Percentiles rank a stretch among this genome's conserved stretches.
Conservation (phyloP, 2,888 invertebrate species). For the Drosophila ezoana region DNA sequence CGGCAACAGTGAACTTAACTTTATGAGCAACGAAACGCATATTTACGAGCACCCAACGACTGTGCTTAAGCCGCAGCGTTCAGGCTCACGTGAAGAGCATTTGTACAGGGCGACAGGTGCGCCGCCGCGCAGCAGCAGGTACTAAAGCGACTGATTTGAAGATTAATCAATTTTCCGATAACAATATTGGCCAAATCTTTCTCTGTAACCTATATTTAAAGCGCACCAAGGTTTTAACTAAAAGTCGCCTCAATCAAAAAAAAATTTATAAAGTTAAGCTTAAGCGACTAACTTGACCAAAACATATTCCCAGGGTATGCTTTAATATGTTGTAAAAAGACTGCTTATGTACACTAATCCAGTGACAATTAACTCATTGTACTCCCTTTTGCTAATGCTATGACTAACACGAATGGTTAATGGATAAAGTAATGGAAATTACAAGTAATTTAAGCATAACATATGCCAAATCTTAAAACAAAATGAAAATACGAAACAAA, state of each 20-base stretch:
- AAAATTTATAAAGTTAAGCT: conserved; percentile 45
- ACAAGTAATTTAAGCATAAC: conserved; percentile 15
- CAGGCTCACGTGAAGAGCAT: conserved; percentile 77
- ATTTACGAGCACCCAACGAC: conserved; percentile 83
- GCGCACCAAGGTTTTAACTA: conserved; percentile 42
- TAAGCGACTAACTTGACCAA: conserved; percentile 56
- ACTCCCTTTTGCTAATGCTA: conserved; percentile 37
- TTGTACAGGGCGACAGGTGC: conserved; percentile 73
- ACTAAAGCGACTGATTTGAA: conserved; percentile 59
- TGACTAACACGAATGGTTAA: conserved; percentile 46
- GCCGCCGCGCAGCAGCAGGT: conserved; percentile 82
- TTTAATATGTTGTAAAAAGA: conserved; percentile 52
- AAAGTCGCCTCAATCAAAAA: conserved; percentile 28
- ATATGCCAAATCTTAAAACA: background rate
- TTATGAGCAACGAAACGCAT: conserved; percentile 82
- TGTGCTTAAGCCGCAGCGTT: conserved; percentile 71
- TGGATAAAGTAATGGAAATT: conserved; percentile 33
- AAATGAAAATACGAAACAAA: background rate
- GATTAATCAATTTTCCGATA: background rate
- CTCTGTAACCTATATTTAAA: conserved; percentile 19
- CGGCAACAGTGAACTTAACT: conserved; percentile 83
- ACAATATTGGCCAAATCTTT: conserved; percentile 16
- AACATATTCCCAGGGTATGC: conserved; percentile 41
- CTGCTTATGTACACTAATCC: conserved; percentile 54
- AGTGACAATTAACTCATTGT: conserved; percentile 38